These are phyloP conservation scores for Liopterus haemorrhoidalis DNA, from an alignment of 2,888 invertebrate genomes.

Conservation along the genomic window DNA sequence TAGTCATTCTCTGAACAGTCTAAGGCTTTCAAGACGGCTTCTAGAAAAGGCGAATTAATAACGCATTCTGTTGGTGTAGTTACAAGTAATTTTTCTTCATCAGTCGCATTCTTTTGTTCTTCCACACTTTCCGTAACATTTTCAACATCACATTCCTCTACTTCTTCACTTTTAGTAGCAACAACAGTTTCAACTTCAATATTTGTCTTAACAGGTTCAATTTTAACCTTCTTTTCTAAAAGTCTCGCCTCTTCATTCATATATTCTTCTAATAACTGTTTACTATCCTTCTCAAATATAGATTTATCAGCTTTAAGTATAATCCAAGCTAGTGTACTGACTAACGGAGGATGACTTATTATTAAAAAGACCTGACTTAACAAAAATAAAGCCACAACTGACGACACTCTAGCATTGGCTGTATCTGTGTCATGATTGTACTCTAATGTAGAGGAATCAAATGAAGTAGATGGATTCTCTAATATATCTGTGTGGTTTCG, in stretches of 20 bases:
- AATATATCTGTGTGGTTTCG: neutral
- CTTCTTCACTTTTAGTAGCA: neutral
- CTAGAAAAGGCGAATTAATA: constrained; percentile 70
- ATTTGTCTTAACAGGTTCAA: no score
- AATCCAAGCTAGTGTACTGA: constrained; percentile 84
- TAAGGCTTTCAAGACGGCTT: constrained; percentile 79
- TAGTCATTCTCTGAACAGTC: constrained; percentile 93
- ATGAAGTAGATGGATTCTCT: neutral
- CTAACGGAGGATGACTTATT: constrained; percentile 83
- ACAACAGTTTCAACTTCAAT: neutral
- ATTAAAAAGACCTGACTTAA: constrained; percentile 94
- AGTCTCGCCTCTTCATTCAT: no score
- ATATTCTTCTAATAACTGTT: constrained; percentile 9
- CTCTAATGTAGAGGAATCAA: neutral
- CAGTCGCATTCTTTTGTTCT: constrained; percentile 73
- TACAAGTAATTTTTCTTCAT: constrained; percentile 69
- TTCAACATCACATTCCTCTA: constrained; percentile 2
- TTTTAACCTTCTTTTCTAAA: no score
- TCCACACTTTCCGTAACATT: constrained; percentile 37
- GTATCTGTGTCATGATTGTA: constrained; percentile 22
- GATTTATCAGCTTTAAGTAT: constrained; percentile 72
- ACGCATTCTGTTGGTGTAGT: constrained; percentile 38
- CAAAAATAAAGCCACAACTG: constrained; percentile 84
- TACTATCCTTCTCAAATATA: constrained; percentile 40
- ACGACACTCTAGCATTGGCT: constrained; percentile 62